phyloP scores from a whole-genome alignment of 2,113 vertebrate genomes.

The Xenus cinereus region DNA sequence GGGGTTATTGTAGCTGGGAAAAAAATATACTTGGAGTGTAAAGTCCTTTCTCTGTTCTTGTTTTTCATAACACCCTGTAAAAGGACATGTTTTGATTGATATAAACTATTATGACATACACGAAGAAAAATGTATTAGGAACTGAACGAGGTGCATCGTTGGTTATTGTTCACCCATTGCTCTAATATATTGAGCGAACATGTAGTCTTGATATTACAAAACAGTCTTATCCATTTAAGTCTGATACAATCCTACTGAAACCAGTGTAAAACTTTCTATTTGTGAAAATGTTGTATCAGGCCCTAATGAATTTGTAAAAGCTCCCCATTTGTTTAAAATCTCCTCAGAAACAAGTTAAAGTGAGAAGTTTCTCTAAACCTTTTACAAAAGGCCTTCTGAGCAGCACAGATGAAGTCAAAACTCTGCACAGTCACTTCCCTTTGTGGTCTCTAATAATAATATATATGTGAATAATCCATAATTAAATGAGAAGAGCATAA shows the following conservation, averaged over 20 bases:
- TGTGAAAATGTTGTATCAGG: background rate
- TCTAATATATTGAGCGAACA: background rate
- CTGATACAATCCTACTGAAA: background rate
- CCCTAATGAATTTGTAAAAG: background rate
- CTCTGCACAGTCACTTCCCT: conserved; percentile 44
- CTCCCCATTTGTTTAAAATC: background rate
- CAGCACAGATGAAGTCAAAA: background rate
- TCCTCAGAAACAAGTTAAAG: background rate
- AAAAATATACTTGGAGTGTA: background rate
- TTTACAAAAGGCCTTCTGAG: conserved; percentile 1
- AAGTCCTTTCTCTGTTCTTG: background rate
- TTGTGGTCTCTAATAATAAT: conserved; percentile 68
- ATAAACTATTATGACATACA: background rate
- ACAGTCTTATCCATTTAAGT: background rate
- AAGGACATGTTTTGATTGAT: background rate
- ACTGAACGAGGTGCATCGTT: background rate
- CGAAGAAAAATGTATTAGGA: background rate
- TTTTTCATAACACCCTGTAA: background rate
- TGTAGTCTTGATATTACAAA: fast-evolving
- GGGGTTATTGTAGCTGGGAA: background rate
- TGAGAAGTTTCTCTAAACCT: background rate
- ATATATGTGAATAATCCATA: conserved; percentile 78
- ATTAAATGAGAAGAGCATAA: conserved; percentile 78
- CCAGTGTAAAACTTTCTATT: background rate
- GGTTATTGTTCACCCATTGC: background rate